phyloP scores from a whole-genome alignment of 2,113 vertebrate species.

The Austrofundulus limnaeus region DNA sequence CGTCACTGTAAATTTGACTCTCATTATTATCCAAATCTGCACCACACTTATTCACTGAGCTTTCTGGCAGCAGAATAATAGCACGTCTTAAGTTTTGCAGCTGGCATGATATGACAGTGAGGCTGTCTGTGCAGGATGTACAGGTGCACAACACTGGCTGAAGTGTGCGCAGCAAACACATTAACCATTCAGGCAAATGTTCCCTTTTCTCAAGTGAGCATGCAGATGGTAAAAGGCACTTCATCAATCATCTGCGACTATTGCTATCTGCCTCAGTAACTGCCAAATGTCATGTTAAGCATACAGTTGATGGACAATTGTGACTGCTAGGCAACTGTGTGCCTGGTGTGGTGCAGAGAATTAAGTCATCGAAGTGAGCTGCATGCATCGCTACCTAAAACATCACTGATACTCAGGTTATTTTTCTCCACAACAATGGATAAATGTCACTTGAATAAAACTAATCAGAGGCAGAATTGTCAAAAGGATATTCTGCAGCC shows the following conservation, averaged over 20 bases:
- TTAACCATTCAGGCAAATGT: background rate
- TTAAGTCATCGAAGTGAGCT: background rate
- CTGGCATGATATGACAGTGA: background rate
- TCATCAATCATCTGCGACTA: background rate
- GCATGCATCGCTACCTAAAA: slow-evolving; percentile 21
- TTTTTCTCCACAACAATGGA: background rate
- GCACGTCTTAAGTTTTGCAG: background rate
- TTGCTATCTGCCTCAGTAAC: background rate
- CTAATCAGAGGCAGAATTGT: background rate
- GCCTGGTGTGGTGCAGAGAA: background rate
- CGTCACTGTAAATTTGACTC: background rate
- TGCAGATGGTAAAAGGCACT: too few species aligned
- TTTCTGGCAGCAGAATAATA: background rate
- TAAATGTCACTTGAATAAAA: background rate
- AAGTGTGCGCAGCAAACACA: background rate
- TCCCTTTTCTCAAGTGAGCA: background rate
- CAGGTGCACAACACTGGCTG: background rate
- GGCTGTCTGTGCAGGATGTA: background rate
- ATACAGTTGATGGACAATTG: slow-evolving; percentile 8
- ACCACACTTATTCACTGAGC: background rate
- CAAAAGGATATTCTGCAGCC: background rate
- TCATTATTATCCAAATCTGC: background rate
- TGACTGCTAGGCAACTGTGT: slow-evolving; percentile 13
- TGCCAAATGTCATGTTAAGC: slow-evolving; percentile 6
- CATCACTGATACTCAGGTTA: slow-evolving; percentile 11